phyloP scores from a whole-genome alignment of 2,888 invertebrate species.

The Trachelus tabidus region DNA sequence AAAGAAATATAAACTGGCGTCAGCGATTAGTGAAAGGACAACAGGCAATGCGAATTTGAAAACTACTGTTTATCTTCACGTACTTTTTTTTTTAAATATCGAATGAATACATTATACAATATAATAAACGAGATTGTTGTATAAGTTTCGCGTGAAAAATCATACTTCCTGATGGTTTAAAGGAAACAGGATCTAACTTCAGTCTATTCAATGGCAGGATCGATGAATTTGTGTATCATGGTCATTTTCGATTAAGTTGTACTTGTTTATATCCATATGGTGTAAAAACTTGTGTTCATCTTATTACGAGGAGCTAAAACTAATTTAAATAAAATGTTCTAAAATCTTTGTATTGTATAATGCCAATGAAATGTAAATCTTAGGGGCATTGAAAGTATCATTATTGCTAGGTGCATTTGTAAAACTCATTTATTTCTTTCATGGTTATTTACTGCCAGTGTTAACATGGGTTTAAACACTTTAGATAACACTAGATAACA shows the following conservation, averaged over 20 bases:
- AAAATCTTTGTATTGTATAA: constrained; percentile 43
- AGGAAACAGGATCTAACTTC: background rate
- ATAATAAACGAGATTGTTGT: background rate
- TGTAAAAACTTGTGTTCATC: background rate
- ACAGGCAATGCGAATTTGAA: background rate
- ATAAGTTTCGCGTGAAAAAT: background rate
- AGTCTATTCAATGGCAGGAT: background rate
- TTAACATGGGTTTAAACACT: constrained; percentile 26
- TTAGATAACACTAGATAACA: constrained; percentile 39
- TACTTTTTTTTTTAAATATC: background rate
- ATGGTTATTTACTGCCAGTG: constrained; percentile 47
- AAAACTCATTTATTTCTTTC: constrained; percentile 39
- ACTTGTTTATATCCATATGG: too few species aligned
- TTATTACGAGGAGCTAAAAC: background rate
- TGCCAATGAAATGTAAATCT: constrained; percentile 37
- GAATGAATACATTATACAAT: background rate
- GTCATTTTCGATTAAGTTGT: background rate
- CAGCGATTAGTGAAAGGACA: background rate
- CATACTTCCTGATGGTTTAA: background rate
- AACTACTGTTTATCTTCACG: background rate
- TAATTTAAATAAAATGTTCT: too few species aligned
- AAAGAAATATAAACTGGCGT: background rate
- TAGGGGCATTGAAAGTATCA: constrained; percentile 44
- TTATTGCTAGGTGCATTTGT: constrained; percentile 35
- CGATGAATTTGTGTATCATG: background rate